phyloP scores from a whole-genome alignment of 2,797 vertebrate genomes.

The Ataeniobius toweri region DNA sequence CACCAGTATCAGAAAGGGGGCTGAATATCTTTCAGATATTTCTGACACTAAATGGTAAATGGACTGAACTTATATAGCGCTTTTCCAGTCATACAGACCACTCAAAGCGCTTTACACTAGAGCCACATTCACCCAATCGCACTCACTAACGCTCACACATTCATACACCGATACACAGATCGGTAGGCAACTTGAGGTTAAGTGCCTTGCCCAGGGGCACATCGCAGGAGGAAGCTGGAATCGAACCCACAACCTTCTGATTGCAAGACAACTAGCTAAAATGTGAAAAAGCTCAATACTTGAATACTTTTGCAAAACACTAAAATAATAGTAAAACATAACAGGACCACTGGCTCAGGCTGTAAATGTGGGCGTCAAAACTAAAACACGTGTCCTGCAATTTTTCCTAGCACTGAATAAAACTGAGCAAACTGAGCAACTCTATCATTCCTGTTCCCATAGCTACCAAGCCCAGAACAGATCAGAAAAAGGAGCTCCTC shows the following conservation, averaged over 20 bases:
- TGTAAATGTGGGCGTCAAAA: constrained; percentile 34
- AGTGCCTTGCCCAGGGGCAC: too few species aligned
- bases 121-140: too few species aligned
- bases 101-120: too few species aligned
- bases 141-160: too few species aligned
- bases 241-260: too few species aligned
- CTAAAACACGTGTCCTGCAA: constrained; percentile 22
- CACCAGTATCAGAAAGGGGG: neutral
- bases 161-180: too few species aligned
- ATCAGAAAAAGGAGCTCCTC: constrained; percentile 40
- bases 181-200: too few species aligned
- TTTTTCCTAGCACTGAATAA: constrained; percentile 30
- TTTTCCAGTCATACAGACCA: too few species aligned
- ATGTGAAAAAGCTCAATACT: neutral
- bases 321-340: constrained; percentile 15
- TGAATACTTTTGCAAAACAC: neutral
- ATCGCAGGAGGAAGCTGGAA: too few species aligned
- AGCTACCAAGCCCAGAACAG: constrained; percentile 49
- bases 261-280: neutral
- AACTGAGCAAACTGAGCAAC: too few species aligned
- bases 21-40: neutral
- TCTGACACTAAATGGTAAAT: too few species aligned
- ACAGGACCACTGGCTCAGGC: constrained; percentile 27
- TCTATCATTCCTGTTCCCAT: constrained; percentile 53
- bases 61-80: too few species aligned